Evolutionary conservation across 2,113 vertebrate species (phyloP), one percentile per base, ranked within the genome.

Genomic region (Illadopsis cleaveri): DNA sequence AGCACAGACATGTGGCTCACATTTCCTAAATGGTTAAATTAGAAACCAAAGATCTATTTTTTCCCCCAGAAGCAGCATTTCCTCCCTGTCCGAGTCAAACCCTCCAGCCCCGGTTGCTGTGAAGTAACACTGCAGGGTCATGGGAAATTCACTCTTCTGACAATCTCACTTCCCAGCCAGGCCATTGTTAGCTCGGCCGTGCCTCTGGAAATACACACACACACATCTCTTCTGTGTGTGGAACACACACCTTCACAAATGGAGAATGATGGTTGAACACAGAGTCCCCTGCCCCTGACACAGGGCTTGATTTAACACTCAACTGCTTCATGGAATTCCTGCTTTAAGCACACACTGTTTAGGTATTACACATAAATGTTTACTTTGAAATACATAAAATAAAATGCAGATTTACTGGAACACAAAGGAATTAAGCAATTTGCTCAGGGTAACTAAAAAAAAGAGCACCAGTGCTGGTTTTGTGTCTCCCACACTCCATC

Each of bases 111-210:
- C 6, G 18, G 76, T 69, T 86, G 94, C 94, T 97, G 92, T 90
- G 78, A 48, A 96, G 95, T 87, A 96, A 97, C 95, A 33, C 97
- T 77, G 87, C 94, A 65, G 78, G 96, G 97, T 98, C 98, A 97
- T 98, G 98, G 97, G 98, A 98, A 98, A 97, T 93, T 28, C 94
- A 61, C 95, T 97, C 92, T 86, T 53, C 8, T 80, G 91, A 89
- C 89, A 84, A 71, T 92, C 92, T 86, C 92, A 94, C 88, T 96
- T 97, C 94, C 97, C 85, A 85, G 93, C 92, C 97, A 86, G 92
- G 76, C 94, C 95, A 86, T 72, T 95, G 93, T 95, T 62, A 89
- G 84, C 90, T 27, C 10, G 2, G 79, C 82, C 28, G 2, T 35
- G 80, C 69, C 60, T 0, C 47, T 80, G n/a, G 89, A 47, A 68